Evolutionary conservation across 2,113 vertebrate genomes (phyloP).

Genomic region (Catharus bicknelli): DNA sequence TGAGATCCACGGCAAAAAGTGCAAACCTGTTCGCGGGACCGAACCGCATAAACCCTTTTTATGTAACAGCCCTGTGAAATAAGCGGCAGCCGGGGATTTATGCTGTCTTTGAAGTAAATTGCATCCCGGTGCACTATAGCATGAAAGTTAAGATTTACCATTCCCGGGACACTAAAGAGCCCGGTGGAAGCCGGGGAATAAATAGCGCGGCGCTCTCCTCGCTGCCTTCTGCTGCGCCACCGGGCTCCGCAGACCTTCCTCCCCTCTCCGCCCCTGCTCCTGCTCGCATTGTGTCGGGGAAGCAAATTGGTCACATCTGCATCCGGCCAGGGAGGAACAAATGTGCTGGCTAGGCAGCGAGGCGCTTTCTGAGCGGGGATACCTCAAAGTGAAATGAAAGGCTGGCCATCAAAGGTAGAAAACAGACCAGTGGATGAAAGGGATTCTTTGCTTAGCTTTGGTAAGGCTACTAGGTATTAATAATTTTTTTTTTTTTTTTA

Average conservation of each 20-base stretch:
- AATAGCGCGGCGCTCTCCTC: conserved; percentile 62
- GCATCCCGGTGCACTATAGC: conserved; percentile 74
- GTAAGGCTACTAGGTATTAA: conserved; percentile 44
- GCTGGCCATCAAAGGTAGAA: conserved; percentile 47
- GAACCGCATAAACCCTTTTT: conserved; percentile 60
- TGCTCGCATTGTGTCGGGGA: conserved; percentile 25
- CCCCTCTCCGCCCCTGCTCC: conserved; percentile 50
- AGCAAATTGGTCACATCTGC: conserved; percentile 62
- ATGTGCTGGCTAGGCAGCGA: conserved; percentile 50
- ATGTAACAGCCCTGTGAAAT: conserved; percentile 71
- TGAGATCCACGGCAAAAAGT: conserved; percentile 30
- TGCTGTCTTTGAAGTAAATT: conserved; percentile 80
- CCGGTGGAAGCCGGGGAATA: conserved; percentile 71
- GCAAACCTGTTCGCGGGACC: background rate
- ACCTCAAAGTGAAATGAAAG: conserved; percentile 62
- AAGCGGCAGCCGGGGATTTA: conserved; percentile 62
- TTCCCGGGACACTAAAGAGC: conserved; percentile 70
- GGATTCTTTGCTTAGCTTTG: conserved; percentile 24
- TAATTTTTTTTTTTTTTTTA: background rate
- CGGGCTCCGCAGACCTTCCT: conserved; percentile 65
- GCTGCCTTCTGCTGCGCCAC: conserved; percentile 45
- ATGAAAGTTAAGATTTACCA: conserved; percentile 80
- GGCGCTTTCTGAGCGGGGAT: conserved; percentile 24
- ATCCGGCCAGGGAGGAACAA: conserved; percentile 55
- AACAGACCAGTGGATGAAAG: conserved; percentile 48